Evolutionary conservation across 2,888 invertebrate genomes (phyloP), one percentile per base, ranked within the genome.

Genomic region (Heliconius sara): DNA sequence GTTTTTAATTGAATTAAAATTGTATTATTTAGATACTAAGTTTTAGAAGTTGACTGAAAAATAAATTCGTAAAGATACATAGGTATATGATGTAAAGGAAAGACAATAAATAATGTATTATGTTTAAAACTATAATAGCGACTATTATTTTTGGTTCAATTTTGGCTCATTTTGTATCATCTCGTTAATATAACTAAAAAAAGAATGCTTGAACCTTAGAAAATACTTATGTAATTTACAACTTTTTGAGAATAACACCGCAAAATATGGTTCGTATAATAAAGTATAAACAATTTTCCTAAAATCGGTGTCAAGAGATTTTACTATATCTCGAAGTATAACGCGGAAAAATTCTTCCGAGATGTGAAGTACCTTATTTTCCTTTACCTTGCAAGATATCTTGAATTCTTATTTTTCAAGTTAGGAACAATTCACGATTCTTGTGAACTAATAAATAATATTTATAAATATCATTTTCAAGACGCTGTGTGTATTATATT

Each of bases 291-390:
- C 75, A 75, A 66, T 66, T 75, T 75, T 22, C 27, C 12, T 43
- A 22, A 43, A 75, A 75, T 75, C 47, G 43, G 66, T 75, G 75
- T 75, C 75, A 75, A 66, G 65, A 47, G 66, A 75, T 75, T 75
- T 75, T 43, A 43, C 65, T 66, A 73, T 34, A 73, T 73, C 60
- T 73, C 57, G n/a, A 60, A 73, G 34, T 39, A 39, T 60, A 73
- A 73, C 34, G 39, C 60, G 60, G 60, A 60, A 73, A 60, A 12
- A 60, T 25, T 73, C 60, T 60, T 73, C n/a, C 34, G 9, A 60
- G 73, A n/a, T 16, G n/a, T 57, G 57, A 39, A 60, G 34, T 73
- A 60, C 60, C 39, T 73, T 60, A 73, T 73, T 60, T 73, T 60
- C 34, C 60, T 73, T 73, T 70, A 70, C 25, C 43, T 43, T 70